Conservation (phyloP, 2,113 vertebrate species). For the Coracopsis vasa region DNA sequence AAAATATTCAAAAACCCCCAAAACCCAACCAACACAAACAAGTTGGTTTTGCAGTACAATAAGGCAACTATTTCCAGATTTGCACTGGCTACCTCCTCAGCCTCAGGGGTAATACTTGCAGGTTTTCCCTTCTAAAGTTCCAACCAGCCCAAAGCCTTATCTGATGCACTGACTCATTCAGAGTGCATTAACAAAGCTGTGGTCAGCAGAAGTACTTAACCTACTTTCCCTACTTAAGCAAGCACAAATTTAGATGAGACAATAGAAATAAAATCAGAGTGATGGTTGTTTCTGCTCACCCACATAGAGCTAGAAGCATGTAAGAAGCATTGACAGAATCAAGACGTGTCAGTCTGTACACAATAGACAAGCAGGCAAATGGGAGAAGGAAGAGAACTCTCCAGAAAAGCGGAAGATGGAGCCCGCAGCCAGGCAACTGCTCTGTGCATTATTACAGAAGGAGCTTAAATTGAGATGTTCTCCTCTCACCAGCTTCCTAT, state of each 20-base stretch:
- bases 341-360: neutral
- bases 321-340: neutral
- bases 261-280: neutral
- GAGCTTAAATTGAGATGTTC: neutral
- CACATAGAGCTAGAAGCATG: neutral
- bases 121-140: neutral
- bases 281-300: neutral
- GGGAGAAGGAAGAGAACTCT: neutral
- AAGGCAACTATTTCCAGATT: neutral
- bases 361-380: neutral
- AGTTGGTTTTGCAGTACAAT: neutral
- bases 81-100: neutral
- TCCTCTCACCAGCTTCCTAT: neutral
- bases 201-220: neutral
- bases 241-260: neutral
- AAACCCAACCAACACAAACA: neutral
- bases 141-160: neutral
- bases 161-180: neutral
- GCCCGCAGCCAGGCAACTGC: neutral
- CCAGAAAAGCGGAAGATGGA: neutral
- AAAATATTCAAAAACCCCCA: neutral
- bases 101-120: neutral
- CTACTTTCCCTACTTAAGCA: neutral
- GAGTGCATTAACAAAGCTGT: neutral
- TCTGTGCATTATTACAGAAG: neutral